Base-by-base conservation (phyloP, 2,797 vertebrate genomes). In the Sparidentex hasta region DNA sequence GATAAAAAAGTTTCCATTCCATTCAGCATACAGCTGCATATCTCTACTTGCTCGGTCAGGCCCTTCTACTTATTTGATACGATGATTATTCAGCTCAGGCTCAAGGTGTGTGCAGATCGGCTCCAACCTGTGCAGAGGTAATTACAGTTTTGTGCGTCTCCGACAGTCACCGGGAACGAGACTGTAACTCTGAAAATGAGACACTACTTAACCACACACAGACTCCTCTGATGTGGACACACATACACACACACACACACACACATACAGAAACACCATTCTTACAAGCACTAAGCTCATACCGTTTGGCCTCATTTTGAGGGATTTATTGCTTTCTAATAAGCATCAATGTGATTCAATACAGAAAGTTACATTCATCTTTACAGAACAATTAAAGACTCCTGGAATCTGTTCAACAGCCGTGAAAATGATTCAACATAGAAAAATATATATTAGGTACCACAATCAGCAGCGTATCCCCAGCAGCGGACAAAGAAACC, bases 321-420 rank as follows among this genome's bases (percentile, higher is more conserved):
- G 92, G 92, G 81, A 93, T 94, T 94, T 93, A 95, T 94, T 95
- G 71, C 74, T 85, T 81, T 88, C 83, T 87, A 90, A 82, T 76
- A 87, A 84, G 89, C 91, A 94, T 93, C 92, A 94, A 94, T 94
- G 90, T 94, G 93, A 95, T 94, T 93, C 89, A 87, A 88, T 87
- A 92, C 83, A 94, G 78, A 50, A 66, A 80, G 50, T 68, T 25
- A 66, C 44, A 71, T 80, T 56, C 16, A 56, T 82, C 71, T 87
- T 88, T 85, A 87, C 76, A 82, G 48, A 86, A 77, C 47, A 87
- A 81, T 88, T 83, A 73, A 87, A 83, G 83, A 89, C 88, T 92
- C 81, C 44, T 86, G 54, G 77, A 91, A 91, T 91, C 88, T 81
- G 65, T 86, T 66, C 78, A 85, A 87, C 44, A 79, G 78, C 7